Percentiles rank a stretch among this genome's conserved stretches.
These are phyloP conservation scores for Phania funesta DNA, from an alignment of 2,888 invertebrate species.

Conservation along the genomic window DNA sequence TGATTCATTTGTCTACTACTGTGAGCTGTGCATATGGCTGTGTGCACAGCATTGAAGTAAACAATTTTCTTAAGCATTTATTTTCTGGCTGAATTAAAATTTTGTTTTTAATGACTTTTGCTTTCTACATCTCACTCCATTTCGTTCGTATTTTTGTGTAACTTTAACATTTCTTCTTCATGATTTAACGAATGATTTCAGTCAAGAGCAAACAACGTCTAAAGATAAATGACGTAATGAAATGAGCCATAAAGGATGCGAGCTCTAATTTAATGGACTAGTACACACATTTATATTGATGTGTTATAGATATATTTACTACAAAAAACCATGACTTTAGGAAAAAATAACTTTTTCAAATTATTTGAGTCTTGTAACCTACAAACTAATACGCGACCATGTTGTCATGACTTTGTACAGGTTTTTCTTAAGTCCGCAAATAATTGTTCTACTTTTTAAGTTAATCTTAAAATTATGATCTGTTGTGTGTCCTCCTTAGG, in stretches of 20 bases:
- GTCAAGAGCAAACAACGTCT: conserved; percentile 54
- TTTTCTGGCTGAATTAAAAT: conserved; percentile 7
- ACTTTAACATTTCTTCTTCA: conserved; percentile 15
- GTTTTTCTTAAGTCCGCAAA: too few relatives aligned
- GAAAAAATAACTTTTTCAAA: too few relatives aligned
- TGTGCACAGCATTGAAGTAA: background rate
- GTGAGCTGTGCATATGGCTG: background rate
- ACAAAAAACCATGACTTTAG: too few relatives aligned
- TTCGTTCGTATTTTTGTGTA: background rate
- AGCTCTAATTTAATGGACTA: conserved; percentile 6
- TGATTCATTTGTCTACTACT: background rate
- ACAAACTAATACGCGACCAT: too few relatives aligned
- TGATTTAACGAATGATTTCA: conserved; percentile 54
- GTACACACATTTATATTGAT: too few relatives aligned
- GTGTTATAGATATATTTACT: too few relatives aligned
- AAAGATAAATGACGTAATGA: conserved; percentile 68
- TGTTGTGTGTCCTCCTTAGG: too few relatives aligned
- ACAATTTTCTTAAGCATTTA: too few relatives aligned
- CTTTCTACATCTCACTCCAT: conserved; percentile 9
- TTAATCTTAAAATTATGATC: too few relatives aligned
- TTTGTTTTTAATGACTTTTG: conserved; percentile 40
- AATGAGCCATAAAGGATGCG: conserved; percentile 64
- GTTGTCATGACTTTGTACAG: too few relatives aligned
- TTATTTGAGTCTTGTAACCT: too few relatives aligned
- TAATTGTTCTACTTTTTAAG: too few relatives aligned